Percentiles rank a stretch among this genome's conserved stretches.
Conservation (phyloP, 2,888 invertebrate genomes). For the Octonoba sinensis region DNA sequence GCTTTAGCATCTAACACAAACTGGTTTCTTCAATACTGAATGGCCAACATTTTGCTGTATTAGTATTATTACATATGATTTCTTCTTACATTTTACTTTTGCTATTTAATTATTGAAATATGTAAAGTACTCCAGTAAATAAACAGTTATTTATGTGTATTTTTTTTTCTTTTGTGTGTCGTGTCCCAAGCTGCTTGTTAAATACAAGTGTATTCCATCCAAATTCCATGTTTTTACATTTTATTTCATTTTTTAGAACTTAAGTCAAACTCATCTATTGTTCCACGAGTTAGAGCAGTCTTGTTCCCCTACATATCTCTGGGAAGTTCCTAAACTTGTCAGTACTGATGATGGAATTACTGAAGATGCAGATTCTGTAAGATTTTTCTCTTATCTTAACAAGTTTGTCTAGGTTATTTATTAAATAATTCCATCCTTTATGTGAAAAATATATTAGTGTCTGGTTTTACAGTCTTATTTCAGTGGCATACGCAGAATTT, state of each 20-base stretch:
- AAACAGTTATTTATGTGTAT: too few relatives aligned
- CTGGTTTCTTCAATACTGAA: too few relatives aligned
- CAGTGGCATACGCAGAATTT: too few relatives aligned
- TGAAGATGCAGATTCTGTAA: conserved; percentile 33
- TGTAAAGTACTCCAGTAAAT: too few relatives aligned
- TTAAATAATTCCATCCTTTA: not conserved
- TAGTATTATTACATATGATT: too few relatives aligned
- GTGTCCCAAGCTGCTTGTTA: too few relatives aligned
- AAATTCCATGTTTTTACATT: not conserved
- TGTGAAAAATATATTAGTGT: not conserved
- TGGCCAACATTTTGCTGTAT: too few relatives aligned
- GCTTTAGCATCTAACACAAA: too few relatives aligned
- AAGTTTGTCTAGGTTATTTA: not conserved
- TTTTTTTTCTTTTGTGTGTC: too few relatives aligned
- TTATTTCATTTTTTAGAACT: conserved; percentile 68
- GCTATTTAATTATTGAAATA: too few relatives aligned
- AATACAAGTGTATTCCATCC: not conserved
- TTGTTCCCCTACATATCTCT: conserved; percentile 67
- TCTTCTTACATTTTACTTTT: too few relatives aligned
- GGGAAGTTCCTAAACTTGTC: conserved; percentile 66
- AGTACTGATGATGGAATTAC: conserved; percentile 41
- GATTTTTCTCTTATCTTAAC: not conserved
- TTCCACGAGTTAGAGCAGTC: conserved; percentile 68
- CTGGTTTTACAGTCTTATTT: too few relatives aligned
- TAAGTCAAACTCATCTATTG: conserved; percentile 70